Evolutionary conservation across 2,888 invertebrate species (phyloP), one percentile per base, ranked within the genome.

Genomic region (Pachymerium ferrugineum): DNA sequence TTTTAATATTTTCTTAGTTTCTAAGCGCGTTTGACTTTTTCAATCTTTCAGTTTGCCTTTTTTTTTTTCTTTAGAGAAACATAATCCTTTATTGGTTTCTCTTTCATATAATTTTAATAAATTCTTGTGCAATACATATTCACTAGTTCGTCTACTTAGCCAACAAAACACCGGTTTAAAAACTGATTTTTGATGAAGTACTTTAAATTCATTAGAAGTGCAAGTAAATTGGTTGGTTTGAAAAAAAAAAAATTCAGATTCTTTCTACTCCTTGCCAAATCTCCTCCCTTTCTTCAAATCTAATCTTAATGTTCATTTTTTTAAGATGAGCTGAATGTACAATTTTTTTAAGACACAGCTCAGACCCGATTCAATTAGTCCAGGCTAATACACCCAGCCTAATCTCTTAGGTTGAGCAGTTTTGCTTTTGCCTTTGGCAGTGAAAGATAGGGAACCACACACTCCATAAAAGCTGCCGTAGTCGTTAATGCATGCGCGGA

Each of bases 291-390:
- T 54, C 47, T 54, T 54, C 47, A 54, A 54, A 54, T 54, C 47
- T 54, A 22, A 54, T 54, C 47, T 54, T 5, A 54, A 54, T 54
- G 47, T 16, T 54, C 47, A 54, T 54, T 54, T 54, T n/a, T 38
- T 54, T 54, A 54, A 54, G 47, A 54, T 19, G 47, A 54, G 47
- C 47, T 54, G 47, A 54, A 54, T 54, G 47, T 22, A 54, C 16
- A 54, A 54, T 54, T 54, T 54, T 16, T 16, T 4, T 5, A 54
- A 22, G 22, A 19, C 10, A 19, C 19, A 5, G 19, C 47, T n/a
- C n/a, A n/a, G n/a, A n/a, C n/a, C n/a, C n/a, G n/a, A 54, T 54
- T 54, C 47, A 54, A 54, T 54, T 54, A 54, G 47, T 54, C 47
- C 10, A 38, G 38, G 22, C 47, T 54, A 54, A 54, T 54, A 54